Base-by-base conservation (phyloP, 2,113 vertebrate species). In the Mystacornis crossleyi region DNA sequence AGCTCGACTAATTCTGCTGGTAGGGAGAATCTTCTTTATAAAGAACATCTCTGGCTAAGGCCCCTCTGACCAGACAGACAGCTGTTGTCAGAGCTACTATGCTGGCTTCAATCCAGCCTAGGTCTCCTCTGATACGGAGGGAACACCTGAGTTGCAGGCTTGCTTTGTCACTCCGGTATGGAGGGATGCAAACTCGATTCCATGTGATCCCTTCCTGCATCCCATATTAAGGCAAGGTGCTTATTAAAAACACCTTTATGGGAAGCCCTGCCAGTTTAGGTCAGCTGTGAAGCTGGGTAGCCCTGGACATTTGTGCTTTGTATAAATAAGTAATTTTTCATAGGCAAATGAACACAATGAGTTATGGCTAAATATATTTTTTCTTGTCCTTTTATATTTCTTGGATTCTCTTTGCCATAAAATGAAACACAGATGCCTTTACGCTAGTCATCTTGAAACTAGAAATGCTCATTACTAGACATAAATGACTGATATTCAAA, bases 371-470 rank as follows among this genome's bases (percentile, higher is more conserved):
- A 83, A 62, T 86, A 53, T 26, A 17, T 8, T 24, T 67, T 55
- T 87, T 38, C 18, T 81, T 67, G 7, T 64, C 53, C 18, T 94
- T 74, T 91, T 53, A 45, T 53, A 61, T 80, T 90, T 58, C 23
- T 93, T 64, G 89, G 40, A 73, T 65, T 88, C 20, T 70, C 23
- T 90, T 67, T 89, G 40, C 65, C 61, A 51, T 75, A 45, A 31
- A 67, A 74, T 74, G 47, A 92, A 86, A 83, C 67, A 45, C 78
- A 84, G 71, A 75, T 77, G 71, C 25, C 25, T 79, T 91, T 74
- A 70, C 19, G 23, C 20, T n/a, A 86, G 67, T 96, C 83, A 93
- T 71, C 64, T 74, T 80, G 88, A 94, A 95, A 93, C 64, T 47
- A 86, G 47, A 92, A 80, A 86, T 70, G 70, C 28, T 90, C 58